Conservation (phyloP, 2,888 invertebrate genomes). For the Oscheius sp. region DNA sequence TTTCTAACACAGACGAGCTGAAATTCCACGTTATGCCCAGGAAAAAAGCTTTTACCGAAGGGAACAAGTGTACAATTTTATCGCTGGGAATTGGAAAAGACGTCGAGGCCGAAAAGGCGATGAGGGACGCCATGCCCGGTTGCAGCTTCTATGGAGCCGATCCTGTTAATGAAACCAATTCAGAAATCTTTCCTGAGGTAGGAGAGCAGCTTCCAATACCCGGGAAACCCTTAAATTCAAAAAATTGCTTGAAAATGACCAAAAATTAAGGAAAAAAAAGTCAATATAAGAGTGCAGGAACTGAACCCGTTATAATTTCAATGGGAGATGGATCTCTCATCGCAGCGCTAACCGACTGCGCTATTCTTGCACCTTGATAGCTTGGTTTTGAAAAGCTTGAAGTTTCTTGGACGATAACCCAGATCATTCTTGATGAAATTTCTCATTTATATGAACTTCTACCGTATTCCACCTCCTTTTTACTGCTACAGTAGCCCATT, state of each 20-base stretch:
- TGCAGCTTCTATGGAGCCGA: slow-evolving; percentile 54
- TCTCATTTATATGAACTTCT: too few relatives aligned
- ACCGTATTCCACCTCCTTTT: neutral
- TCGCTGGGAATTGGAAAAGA: slow-evolving; percentile 57
- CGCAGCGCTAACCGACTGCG: too few relatives aligned
- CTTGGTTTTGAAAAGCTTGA: too few relatives aligned
- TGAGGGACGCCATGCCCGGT: slow-evolving; percentile 44
- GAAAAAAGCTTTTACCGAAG: slow-evolving; percentile 13
- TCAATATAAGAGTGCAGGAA: neutral
- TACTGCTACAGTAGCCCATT: too few relatives aligned
- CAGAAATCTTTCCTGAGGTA: slow-evolving; percentile 46
- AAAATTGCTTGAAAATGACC: too few relatives aligned
- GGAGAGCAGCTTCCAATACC: neutral
- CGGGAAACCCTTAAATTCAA: too few relatives aligned
- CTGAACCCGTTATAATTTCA: neutral
- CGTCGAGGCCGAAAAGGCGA: slow-evolving; percentile 51
- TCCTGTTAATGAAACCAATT: slow-evolving; percentile 54
- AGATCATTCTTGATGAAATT: too few relatives aligned
- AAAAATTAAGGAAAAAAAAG: neutral
- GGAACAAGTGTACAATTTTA: slow-evolving; percentile 12
- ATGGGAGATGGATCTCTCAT: neutral
- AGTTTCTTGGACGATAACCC: too few relatives aligned
- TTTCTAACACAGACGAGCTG: slow-evolving; percentile 51
- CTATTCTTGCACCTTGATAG: too few relatives aligned
- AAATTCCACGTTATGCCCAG: slow-evolving; percentile 52